Percentiles rank a stretch among this genome's conserved stretches.
phyloP scores from a whole-genome alignment of 2,113 vertebrate species.

The Aptenodytes patagonicus region DNA sequence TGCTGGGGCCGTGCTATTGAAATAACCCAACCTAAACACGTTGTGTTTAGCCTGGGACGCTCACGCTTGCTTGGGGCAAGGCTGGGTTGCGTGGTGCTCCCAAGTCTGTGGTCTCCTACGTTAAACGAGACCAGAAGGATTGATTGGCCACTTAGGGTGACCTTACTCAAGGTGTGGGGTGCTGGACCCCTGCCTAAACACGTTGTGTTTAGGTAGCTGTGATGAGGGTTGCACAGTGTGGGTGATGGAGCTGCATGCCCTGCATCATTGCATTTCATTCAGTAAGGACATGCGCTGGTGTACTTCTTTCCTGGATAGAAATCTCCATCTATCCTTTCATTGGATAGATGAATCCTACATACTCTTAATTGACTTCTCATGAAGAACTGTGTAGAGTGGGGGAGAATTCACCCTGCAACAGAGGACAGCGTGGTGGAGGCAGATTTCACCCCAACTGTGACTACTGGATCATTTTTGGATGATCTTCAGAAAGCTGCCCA shows the following conservation, averaged over 20 bases:
- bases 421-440: neutral
- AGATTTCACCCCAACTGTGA: neutral
- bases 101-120: neutral
- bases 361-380: neutral
- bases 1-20: neutral
- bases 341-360: neutral
- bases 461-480: neutral
- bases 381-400: neutral
- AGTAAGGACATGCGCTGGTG: fast-evolving
- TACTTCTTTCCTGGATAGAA: neutral
- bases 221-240: neutral
- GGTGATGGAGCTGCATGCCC: neutral
- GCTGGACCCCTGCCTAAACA: neutral
- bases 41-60: fast-evolving
- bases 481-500: neutral
- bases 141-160: neutral
- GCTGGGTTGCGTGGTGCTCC: neutral
- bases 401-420: neutral
- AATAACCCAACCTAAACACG: too few relatives aligned
- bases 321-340: neutral
- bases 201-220: neutral
- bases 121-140: neutral
- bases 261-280: neutral
- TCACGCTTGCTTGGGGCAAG: neutral
- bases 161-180: neutral